Base-by-base conservation (phyloP, 37 sponge, comb jelly and placozoan species). In the Lycopodina hypogea region DNA sequence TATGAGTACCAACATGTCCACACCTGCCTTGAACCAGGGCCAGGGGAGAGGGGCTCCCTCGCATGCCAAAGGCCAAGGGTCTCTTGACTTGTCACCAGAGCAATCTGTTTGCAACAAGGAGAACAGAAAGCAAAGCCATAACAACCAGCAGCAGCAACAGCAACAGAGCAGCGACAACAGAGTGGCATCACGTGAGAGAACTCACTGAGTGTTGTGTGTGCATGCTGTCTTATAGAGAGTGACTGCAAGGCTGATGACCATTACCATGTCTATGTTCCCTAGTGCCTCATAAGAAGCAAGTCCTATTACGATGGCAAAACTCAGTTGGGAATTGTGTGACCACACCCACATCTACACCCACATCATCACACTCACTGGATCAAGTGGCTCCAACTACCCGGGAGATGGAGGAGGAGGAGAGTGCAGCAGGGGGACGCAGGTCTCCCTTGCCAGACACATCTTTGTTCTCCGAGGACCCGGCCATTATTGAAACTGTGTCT, bases 361-460 rank as follows among this genome's bases (percentile, higher is more conserved):
- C 40, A n/a, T n/a, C n/a, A n/a, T n/a, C n/a, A n/a, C n/a, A n/a
- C 41, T 35, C 69, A 19, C 8, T 24, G 62, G 28, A 66, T 23
- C 3, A 2, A 41, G 17, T 48, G 14, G 48, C 42, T n/a, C 29
- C 41, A 14, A 15, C 71, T 4, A 2, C n/a, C n/a, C 4, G 15
- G 48, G 71, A 2, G 14, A 48, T 11, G 36, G 35, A 73, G 56
- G 55, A 52, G 2, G 68, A 67, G 21, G 36, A 32, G 32, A 2
- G 35, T 3, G 2, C 58, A 35, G 4, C 37, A 11, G 29, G 18
- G 21, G 55, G 53, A 33, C 58, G 41, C 7, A 37, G 64, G 26
- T 89, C 89, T 39, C 84, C 89, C 1, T 72, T 89, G 32, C 84
- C 90, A 0, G 90, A 89, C 40, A 78, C 62, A 40, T 84, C 83